Conservation (phyloP, 1,140 invertebrate species). For the Cotesia chilonis region DNA sequence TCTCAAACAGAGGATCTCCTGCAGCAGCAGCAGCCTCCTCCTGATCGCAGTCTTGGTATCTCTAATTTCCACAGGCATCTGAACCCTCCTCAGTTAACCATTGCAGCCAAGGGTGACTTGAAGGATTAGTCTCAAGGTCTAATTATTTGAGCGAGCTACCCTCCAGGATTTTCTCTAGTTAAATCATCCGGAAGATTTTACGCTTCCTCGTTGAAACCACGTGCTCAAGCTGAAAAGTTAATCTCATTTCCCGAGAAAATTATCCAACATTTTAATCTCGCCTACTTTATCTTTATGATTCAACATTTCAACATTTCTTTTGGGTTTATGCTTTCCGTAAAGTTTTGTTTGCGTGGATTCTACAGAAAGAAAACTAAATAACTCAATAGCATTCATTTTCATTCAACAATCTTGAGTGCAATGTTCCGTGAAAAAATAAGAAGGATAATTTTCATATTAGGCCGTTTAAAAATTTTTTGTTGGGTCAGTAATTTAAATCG, state of each 20-base stretch:
- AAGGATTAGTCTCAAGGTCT: constrained; percentile 35
- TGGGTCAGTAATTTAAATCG: no score
- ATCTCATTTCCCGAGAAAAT: neutral
- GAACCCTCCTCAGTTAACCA: no score
- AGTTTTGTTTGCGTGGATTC: no score
- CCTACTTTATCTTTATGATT: no score
- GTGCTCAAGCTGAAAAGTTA: constrained; percentile 14
- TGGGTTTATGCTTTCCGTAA: constrained; percentile 12
- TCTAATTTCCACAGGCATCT: neutral
- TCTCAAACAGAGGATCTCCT: no score
- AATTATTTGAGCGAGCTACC: constrained; percentile 33
- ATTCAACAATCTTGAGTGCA: neutral
- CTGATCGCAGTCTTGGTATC: neutral
- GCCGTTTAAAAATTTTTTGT: no score
- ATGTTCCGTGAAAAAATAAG: no score
- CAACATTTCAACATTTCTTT: no score
- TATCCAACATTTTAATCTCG: neutral
- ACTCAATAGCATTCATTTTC: neutral
- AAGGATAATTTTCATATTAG: no score
- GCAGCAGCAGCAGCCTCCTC: no score
- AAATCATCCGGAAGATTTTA: constrained; percentile 30
- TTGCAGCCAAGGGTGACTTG: constrained; percentile 21
- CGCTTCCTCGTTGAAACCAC: constrained; percentile 2
- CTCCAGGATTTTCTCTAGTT: constrained; percentile 28
- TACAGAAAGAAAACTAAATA: no score